Evolutionary conservation across 1,140 invertebrate species (phyloP), one percentile per base, ranked within the genome.

Genomic region (Leptonema lineaticorne): DNA sequence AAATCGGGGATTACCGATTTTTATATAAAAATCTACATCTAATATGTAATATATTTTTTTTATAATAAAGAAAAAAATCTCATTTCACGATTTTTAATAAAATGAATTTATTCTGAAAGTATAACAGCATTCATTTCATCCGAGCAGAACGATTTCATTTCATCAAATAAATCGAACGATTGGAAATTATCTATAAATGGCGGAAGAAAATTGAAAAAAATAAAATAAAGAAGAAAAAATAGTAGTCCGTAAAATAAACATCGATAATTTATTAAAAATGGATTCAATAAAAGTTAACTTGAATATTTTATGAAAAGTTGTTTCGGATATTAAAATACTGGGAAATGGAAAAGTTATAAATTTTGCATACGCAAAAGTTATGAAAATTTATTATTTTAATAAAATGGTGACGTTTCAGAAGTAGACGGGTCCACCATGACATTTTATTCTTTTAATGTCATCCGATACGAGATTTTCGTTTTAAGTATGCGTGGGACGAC

Each of bases 301-400:
- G 22, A 41, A 16, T 16, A 16, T 41, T 9, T 29, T 41, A n/a
- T 27, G 57, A 33, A 59, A 59, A 59, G 57, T 59, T 59, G 33
- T 33, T 59, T 59, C 27, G 57, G 28, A 28, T n/a, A n/a, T 63
- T 69, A 24, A 41, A 27, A 68, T 27, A 26, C 22, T 24, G 22
- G 33, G 18, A 33, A n/a, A n/a, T n/a, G 8, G 26, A 46, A 33
- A n/a, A 68, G 30, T 41, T 53, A 60, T 59, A 59, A 59, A 30
- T 59, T 59, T 59, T 11, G 57, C 33, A 59, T 37, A 27, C 29
- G 30, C 28, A 16, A 53, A 53, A 1, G 22, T 26, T 20, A 14
- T 26, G 22, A 26, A 18, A 37, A 67, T 67, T 67, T 67, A 58
- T 58, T 37, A 67, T 58, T 67, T 67, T 67, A 67, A 67, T 67